Evolutionary conservation across 2,113 vertebrate genomes (phyloP), one percentile per base, ranked within the genome.

Genomic region (Centropus unirufus): DNA sequence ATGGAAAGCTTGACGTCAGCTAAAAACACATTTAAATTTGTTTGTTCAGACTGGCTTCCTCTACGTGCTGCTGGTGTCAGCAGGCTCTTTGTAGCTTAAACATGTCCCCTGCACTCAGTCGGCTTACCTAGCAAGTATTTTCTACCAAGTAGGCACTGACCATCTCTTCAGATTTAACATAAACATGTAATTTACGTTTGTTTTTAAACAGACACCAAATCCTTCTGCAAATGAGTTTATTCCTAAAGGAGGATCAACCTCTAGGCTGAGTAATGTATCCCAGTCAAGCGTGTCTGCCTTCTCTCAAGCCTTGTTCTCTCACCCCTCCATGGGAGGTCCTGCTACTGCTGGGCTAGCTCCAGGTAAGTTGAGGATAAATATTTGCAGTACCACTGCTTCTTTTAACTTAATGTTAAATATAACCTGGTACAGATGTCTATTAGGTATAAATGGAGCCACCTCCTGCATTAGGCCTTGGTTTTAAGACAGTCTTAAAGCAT

Each of bases 181-280:
- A 94, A 96, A 42, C 72, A 68, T 97, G 94, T 97, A 95, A 94
- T 94, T 91, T 97, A 81, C 95, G 3, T 96, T 97, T 97, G 87
- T 97, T 98, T 98, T 98, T 83, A 95, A 97, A 97, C 97, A 99
- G 99, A 98, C 99, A 98, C 99, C 99, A 97, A 99, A 99, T 97
- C 99, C 99, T 75, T 97, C 99, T 97, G 99, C 99, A 96, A 99
- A 97, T 86, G 99, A 99, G 92, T 99, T 99, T 97, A 99, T 99
- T 97, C 99, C 99, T 82, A 99, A 99, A 98, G 99, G 99, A 98
- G 98, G 98, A 95, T 97, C 98, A 97, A 92, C 97, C 92, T 99
- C 99, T 75, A 98, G 99, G 91, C 98, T 99, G 98, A 98, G 98
- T 97, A 98, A 98, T 89, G 98, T 99, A 98, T 98, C 99, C 90